These are phyloP conservation scores for Ianthella basta DNA, from an alignment of 37 sponge, comb jelly and placozoan species.

Conservation along the genomic window DNA sequence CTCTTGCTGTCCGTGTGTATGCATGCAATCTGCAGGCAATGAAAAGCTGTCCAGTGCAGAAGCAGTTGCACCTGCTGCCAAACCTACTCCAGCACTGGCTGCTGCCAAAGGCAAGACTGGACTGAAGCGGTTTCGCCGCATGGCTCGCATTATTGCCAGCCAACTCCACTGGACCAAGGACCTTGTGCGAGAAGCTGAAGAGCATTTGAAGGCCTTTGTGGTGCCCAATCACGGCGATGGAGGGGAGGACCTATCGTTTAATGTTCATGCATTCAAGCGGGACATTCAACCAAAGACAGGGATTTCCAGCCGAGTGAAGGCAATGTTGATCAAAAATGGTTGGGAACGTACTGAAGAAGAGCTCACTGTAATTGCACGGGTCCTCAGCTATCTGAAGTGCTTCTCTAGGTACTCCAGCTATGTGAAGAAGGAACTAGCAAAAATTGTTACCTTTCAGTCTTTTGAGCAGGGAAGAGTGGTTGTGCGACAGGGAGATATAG, in stretches of 20 bases:
- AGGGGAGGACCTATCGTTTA: conserved; percentile 46
- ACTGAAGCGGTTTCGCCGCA: conserved; percentile 35
- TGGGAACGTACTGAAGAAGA: conserved; percentile 60
- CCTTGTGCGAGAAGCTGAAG: conserved; percentile 40
- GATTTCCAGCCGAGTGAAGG: conserved; percentile 53
- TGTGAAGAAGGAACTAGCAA: conserved; percentile 66
- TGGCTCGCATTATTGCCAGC: conserved; percentile 48
- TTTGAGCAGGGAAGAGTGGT: conserved; percentile 74
- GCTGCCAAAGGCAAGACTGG: background rate
- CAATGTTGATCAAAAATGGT: conserved; percentile 56
- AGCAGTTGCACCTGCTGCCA: background rate
- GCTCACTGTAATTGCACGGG: conserved; percentile 34
- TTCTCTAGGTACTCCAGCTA: conserved; percentile 70
- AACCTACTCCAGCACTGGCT: background rate
- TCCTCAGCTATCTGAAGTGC: conserved; percentile 57
- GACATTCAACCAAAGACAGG: conserved; percentile 36
- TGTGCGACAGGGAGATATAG: conserved; percentile 76
- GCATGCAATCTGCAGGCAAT: no score
- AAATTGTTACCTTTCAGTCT: conserved; percentile 62
- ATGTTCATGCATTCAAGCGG: conserved; percentile 49
- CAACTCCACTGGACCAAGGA: conserved; percentile 45
- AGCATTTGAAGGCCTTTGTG: conserved; percentile 41
- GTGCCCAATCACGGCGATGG: background rate
- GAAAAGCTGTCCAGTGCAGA: background rate
- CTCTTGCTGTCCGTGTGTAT: no score